Percentiles rank a stretch among this genome's conserved stretches.
phyloP scores from a whole-genome alignment of 2,888 invertebrate species.

The Oscheius sp. region DNA sequence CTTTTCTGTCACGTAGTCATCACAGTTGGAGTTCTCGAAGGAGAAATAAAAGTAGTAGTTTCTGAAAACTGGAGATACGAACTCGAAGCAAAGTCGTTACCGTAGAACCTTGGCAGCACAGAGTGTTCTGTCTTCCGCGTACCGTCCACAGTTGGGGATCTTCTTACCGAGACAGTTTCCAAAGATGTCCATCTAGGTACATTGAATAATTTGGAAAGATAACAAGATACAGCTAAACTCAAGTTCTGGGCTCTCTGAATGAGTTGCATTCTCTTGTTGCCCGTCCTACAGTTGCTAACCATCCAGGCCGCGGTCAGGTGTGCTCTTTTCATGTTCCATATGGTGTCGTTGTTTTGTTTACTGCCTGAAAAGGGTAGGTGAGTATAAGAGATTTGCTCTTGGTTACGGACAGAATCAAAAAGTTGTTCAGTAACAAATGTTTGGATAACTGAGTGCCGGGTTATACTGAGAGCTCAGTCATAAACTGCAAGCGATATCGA shows the following conservation, averaged over 20 bases:
- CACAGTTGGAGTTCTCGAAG: constrained; percentile 32
- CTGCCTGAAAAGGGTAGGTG: neutral
- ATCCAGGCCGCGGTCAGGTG: constrained; percentile 44
- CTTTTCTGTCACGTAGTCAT: constrained; percentile 35
- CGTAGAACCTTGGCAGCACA: constrained; percentile 39
- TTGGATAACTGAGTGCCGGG: too few relatives aligned
- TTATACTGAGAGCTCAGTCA: too few relatives aligned
- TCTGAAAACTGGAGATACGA: neutral
- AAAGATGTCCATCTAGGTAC: constrained; percentile 36
- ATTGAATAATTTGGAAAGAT: neutral
- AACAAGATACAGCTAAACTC: constrained; percentile 10
- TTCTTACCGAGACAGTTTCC: constrained; percentile 38
- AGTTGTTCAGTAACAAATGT: too few relatives aligned
- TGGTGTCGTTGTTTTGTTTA: constrained; percentile 19
- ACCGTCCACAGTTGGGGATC: constrained; percentile 40
- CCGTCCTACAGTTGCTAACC: constrained; percentile 47
- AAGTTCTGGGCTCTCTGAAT: constrained; percentile 29
- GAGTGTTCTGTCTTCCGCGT: constrained; percentile 17
- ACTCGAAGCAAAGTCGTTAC: constrained; percentile 1
- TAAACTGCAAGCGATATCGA: too few relatives aligned
- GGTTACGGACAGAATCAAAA: too few relatives aligned
- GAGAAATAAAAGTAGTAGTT: constrained; percentile 29
- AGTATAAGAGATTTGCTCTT: too few relatives aligned
- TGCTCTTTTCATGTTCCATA: constrained; percentile 32
- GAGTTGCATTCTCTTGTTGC: constrained; percentile 40